Evolutionary conservation across 2,888 invertebrate genomes (phyloP), one percentile per base, ranked within the genome.

Genomic region (Acanthococcus lagerstroemiae): DNA sequence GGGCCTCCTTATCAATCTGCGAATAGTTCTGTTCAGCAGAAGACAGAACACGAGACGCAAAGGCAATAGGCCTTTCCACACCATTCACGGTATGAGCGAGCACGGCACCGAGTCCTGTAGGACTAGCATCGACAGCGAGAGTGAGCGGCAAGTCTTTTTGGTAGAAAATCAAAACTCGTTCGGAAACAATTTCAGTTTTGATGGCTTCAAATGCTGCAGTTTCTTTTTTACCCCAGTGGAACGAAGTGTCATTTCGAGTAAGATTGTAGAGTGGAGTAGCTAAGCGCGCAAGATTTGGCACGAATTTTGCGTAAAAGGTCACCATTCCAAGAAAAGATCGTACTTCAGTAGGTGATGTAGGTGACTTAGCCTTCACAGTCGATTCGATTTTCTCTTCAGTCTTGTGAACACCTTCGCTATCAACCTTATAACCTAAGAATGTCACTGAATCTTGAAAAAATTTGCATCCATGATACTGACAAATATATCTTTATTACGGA

Each of bases 101-200:
- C 15, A 70, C 60, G 7, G 68, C 68, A 1, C 65, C 66, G 4
- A 70, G 24, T 1, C 69, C 69, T 25, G 9, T 12, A 22, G 68
- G 69, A 37, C 68, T 69, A n/a, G 69, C 70, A 44, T 71, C 70
- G 19, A 65, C 61, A 25, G 55, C 54, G n/a, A 67, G 44, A 15
- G 55, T 27, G 21, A 71, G 24, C 50, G 71, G 69, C 37, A 69
- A n/a, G 3, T 63, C 22, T 17, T 6, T 27, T 30, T 30, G 12
- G 50, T 67, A 72, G 12, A 68, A 68, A 5, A 68, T 60, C 0
- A 73, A 45, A 15, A 72, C 68, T 46, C 46, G 37, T 17, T 72
- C 68, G 21, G 68, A 69, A 9, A 66, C 48, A n/a, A 72, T 68
- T 67, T 70, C 67, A n/a, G 67, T 6, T 66, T 72, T 71, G 2